Percentiles rank a stretch among this genome's conserved stretches.
These are phyloP conservation scores for Rafetus swinhoei DNA, from an alignment of 2,113 vertebrate species.

Conservation along the genomic window DNA sequence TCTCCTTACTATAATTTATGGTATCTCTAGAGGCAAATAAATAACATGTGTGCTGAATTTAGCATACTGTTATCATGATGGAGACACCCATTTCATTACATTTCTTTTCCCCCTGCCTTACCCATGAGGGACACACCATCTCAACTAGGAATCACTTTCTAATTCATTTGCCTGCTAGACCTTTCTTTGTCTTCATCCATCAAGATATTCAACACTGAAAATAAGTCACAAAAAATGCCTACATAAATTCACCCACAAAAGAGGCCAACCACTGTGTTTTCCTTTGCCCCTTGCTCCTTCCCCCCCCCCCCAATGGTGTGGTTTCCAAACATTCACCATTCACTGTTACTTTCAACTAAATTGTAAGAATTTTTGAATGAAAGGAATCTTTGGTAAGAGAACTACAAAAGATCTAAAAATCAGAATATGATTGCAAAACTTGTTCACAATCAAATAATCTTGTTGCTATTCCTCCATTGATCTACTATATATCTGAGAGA, in stretches of 20 bases:
- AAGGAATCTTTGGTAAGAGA: neutral
- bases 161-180: neutral
- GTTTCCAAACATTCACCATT: neutral
- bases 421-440: neutral
- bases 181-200: neutral
- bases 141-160: neutral
- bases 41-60: neutral
- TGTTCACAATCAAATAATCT: neutral
- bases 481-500: too few species aligned
- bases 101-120: too few species aligned
- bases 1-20: neutral
- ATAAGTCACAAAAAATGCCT: neutral
- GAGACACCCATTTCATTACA: too few species aligned
- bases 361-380: neutral
- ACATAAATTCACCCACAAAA: neutral
- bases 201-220: neutral
- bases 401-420: neutral
- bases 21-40: neutral
- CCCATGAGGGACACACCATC: neutral
- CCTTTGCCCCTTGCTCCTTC: neutral
- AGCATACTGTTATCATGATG: neutral
- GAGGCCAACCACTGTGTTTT: neutral
- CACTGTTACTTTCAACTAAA: neutral
- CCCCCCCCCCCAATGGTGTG: accelerated
- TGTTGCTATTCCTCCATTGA: accelerated